Evolutionary conservation across 2,888 invertebrate species (phyloP), one percentile per base, ranked within the genome.

Genomic region (Rhingia rostrata): DNA sequence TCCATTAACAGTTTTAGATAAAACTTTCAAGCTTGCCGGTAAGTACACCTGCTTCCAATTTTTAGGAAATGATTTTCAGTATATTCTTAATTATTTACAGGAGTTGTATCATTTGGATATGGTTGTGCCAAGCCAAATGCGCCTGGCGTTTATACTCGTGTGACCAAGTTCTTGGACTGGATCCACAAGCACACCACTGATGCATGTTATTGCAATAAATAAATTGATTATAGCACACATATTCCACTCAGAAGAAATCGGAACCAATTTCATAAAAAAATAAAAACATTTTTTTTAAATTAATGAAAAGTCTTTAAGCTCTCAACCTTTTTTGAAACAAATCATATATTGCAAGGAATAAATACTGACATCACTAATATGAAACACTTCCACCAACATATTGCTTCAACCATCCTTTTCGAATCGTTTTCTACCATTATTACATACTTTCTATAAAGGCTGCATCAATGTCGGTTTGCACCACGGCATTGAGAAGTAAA

Each of bases 61-160:
- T 47, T 35, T 64, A 6, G 4, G 0, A 37, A 0, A 41, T 14
- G 5, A 33, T 9, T 43, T 9, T 51, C 63, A 14, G 1, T 30
- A 12, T 4, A n/a, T n/a, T n/a, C n/a, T n/a, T n/a, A n/a, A n/a
- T n/a, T n/a, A n/a, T 41, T 75, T 67, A 4, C 33, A 86, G 87
- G 87, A 12, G 88, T 91, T 3, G 90, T 91, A 0, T 91, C 91
- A 51, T 91, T 88, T 70, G 91, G 91, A 63, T 89, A 88, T 67
- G 90, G 90, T 7, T 91, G 91, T 74, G 91, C 89, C 43, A 88
- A 89, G 63, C 89, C 89, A 0, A 88, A 91, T 86, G 88, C 90
- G 7, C 91, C 91, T 0, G 90, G 90, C 0, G 90, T 91, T 3
- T 91, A 91, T 12, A 91, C 91, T 2, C 88, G 91, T 12, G 89